phyloP scores from a whole-genome alignment of 2,113 vertebrate species.

The Fukomys damarensis region DNA sequence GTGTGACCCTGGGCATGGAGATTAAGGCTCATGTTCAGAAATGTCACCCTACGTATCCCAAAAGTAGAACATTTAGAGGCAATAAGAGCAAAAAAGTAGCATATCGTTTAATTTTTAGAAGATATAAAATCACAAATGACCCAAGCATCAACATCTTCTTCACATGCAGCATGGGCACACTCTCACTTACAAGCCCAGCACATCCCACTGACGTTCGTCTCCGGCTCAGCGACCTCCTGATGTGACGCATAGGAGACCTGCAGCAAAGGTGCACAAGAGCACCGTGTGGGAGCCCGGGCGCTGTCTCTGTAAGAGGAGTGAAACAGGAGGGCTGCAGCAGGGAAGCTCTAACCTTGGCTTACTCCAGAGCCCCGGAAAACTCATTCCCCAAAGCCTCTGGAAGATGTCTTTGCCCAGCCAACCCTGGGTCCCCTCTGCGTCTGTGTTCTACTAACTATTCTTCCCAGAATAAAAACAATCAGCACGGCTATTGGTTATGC shows the following conservation, averaged over 20 bases:
- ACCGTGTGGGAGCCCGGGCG: not conserved
- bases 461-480: slow-evolving; percentile 47
- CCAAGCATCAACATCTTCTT: not conserved
- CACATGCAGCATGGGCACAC: not conserved
- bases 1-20: not conserved
- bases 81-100: not conserved
- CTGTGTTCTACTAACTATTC: slow-evolving; percentile 42
- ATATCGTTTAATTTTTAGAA: not conserved
- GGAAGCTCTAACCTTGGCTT: not conserved
- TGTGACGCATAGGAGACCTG: not conserved
- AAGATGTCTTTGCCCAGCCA: slow-evolving; percentile 26
- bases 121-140: not conserved
- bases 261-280: not conserved
- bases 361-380: not conserved
- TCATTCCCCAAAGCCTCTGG: slow-evolving; percentile 4
- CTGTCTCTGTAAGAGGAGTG: not conserved
- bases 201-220: too few species aligned
- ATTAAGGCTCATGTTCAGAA: not conserved
- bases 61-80: not conserved
- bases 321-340: not conserved
- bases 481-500: slow-evolving; percentile 45
- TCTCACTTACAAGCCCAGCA: not conserved
- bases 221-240: not conserved
- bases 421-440: slow-evolving; percentile 10
- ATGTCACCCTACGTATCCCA: accelerated